phyloP scores from a whole-genome alignment of 2,113 vertebrate species.

The Diadophis punctatus region DNA sequence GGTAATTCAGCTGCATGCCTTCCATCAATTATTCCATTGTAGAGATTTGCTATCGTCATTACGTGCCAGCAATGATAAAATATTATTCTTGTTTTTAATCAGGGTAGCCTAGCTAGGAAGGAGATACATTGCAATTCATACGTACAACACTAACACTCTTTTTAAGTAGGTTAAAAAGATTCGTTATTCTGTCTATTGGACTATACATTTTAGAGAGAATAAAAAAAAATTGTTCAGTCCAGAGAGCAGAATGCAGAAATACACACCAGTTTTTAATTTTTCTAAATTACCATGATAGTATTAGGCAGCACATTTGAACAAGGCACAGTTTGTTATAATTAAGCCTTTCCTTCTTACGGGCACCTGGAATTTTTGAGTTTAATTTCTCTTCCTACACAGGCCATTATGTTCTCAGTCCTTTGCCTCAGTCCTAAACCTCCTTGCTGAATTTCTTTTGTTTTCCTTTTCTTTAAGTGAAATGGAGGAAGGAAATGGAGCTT shows the following conservation, averaged over 20 bases:
- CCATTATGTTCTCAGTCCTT: conserved; percentile 32
- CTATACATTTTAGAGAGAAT: background rate
- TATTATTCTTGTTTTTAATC: background rate
- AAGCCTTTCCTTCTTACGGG: conserved; percentile 39
- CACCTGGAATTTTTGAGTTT: conserved; percentile 33
- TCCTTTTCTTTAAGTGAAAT: background rate
- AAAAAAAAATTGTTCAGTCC: too few relatives aligned
- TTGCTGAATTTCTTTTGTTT: background rate
- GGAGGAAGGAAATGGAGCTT: conserved; percentile 21
- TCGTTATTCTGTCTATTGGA: too few relatives aligned
- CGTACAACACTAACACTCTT: background rate
- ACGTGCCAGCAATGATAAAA: background rate
- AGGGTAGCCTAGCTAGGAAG: background rate
- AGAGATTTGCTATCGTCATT: background rate
- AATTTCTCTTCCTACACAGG: conserved; percentile 36
- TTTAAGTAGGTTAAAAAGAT: background rate
- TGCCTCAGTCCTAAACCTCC: background rate
- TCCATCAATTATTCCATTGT: background rate
- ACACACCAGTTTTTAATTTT: background rate
- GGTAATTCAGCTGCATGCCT: background rate
- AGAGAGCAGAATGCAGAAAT: conserved; percentile 4
- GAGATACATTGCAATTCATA: background rate
- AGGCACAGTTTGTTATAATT: conserved; percentile 36
- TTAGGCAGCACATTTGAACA: background rate
- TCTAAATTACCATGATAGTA: background rate